phyloP scores from a whole-genome alignment of 2,113 vertebrate species.

The Mustela lutreola region DNA sequence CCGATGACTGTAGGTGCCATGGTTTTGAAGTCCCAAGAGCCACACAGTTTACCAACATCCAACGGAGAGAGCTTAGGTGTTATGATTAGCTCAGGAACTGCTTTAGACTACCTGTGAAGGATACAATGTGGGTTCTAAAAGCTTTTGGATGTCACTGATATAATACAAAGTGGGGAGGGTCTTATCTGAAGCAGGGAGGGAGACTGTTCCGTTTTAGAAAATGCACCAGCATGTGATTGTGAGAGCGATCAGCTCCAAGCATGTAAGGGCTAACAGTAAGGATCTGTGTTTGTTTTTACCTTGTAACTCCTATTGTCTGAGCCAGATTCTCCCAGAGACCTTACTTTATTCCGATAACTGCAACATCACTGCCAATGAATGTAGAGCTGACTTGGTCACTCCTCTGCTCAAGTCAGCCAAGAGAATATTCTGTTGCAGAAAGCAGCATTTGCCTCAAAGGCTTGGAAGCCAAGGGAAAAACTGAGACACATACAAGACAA shows the following conservation, averaged over 20 bases:
- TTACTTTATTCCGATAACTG: conserved; percentile 53
- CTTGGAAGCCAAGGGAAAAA: conserved; percentile 68
- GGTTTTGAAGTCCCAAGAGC: neutral
- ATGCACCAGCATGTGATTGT: neutral
- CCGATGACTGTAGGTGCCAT: neutral
- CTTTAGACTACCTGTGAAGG: neutral
- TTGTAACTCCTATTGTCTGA: conserved; percentile 29
- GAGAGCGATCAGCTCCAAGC: neutral
- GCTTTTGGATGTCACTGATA: neutral
- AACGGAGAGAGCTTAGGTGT: neutral
- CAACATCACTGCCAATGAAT: conserved; percentile 46
- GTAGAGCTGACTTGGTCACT: conserved; percentile 28
- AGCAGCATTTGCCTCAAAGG: conserved; percentile 56
- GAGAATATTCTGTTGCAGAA: conserved; percentile 68
- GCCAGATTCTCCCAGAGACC: conserved; percentile 56
- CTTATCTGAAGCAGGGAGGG: neutral
- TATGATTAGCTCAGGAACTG: neutral
- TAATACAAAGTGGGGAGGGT: neutral
- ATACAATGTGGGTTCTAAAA: neutral
- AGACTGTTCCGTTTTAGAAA: conserved; percentile 26
- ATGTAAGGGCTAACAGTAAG: neutral
- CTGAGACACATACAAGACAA: conserved; percentile 59
- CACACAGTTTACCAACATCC: neutral
- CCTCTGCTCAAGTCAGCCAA: conserved; percentile 65
- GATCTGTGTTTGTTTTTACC: conserved; percentile 24